These are phyloP conservation scores for Morpho deidamia DNA, from an alignment of 2,888 invertebrate genomes.

Conservation along the genomic window DNA sequence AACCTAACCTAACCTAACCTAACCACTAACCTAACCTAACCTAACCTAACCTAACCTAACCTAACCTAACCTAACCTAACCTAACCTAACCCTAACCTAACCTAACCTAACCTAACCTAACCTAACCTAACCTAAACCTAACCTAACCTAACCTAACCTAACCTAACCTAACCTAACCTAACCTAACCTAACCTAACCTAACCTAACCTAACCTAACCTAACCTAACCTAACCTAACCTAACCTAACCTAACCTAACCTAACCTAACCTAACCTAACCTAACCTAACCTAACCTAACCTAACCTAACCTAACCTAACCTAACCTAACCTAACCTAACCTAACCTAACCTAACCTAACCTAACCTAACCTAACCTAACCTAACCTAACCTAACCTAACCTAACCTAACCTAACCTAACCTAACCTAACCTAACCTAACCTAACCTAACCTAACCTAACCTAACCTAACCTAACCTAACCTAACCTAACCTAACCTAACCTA, in stretches of 20 bases:
- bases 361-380: conserved; percentile 16
- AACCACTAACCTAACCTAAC: conserved; percentile 11
- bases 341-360: background rate
- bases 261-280: conserved; percentile 13
- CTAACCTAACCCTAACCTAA: conserved; percentile 17
- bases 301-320: conserved; percentile 11
- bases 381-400: conserved; percentile 17
- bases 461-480: conserved; percentile 11
- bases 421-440: conserved; percentile 11
- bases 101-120: conserved; percentile 18
- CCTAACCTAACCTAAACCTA: conserved; percentile 20
- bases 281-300: conserved; percentile 19
- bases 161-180: background rate
- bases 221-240: conserved; percentile 12
- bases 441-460: conserved; percentile 12
- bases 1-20: conserved; percentile 11
- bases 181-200: conserved; percentile 23
- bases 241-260: conserved; percentile 14
- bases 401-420: background rate
- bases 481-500: conserved; percentile 5
- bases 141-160: conserved; percentile 17
- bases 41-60: conserved; percentile 11
- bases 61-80: conserved; percentile 13
- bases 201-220: conserved; percentile 8
- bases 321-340: conserved; percentile 17